Evolutionary conservation across 2,888 invertebrate species (phyloP).

Genomic region (Torymus texanus): DNA sequence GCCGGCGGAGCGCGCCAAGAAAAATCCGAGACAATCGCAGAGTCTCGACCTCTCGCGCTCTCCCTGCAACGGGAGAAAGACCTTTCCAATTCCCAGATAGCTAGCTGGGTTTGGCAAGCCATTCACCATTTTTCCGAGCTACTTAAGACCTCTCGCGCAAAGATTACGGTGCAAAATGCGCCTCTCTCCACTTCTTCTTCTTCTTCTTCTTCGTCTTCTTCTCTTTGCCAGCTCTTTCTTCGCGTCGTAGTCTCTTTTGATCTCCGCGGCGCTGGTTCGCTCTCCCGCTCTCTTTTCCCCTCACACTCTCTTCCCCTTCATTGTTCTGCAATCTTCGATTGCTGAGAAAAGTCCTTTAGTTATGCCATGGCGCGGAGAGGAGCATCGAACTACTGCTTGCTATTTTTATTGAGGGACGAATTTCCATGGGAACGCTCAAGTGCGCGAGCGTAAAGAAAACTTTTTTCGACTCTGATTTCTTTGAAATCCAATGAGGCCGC

Average conservation of each 20-base stretch:
- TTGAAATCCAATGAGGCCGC: too few relatives aligned
- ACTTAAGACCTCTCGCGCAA: constrained; percentile 46
- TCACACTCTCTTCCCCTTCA: not conserved
- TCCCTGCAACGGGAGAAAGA: constrained; percentile 9
- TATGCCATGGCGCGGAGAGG: not conserved
- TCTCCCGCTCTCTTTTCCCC: not conserved
- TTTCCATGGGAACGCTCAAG: not conserved
- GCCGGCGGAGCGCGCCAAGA: constrained; percentile 42
- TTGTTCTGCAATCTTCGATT: constrained; percentile 31
- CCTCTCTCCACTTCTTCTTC: not conserved
- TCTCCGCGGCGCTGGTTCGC: too few relatives aligned
- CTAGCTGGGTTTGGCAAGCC: constrained; percentile 49
- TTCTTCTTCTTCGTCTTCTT: constrained; percentile 1
- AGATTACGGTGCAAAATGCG: constrained; percentile 41
- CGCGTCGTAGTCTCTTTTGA: too few relatives aligned
- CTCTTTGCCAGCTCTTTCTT: constrained; percentile 6
- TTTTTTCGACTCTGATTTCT: too few relatives aligned
- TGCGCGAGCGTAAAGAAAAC: too few relatives aligned
- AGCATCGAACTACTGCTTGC: not conserved
- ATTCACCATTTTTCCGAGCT: constrained; percentile 49
- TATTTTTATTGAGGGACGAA: constrained; percentile 7
- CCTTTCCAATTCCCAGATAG: constrained; percentile 40
- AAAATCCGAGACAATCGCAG: constrained; percentile 51
- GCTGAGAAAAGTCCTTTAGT: constrained; percentile 9
- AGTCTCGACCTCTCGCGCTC: constrained; percentile 22